Percentiles rank a stretch among this genome's conserved stretches.
phyloP scores from a whole-genome alignment of 1,140 invertebrate species.

The Bombus superbus region DNA sequence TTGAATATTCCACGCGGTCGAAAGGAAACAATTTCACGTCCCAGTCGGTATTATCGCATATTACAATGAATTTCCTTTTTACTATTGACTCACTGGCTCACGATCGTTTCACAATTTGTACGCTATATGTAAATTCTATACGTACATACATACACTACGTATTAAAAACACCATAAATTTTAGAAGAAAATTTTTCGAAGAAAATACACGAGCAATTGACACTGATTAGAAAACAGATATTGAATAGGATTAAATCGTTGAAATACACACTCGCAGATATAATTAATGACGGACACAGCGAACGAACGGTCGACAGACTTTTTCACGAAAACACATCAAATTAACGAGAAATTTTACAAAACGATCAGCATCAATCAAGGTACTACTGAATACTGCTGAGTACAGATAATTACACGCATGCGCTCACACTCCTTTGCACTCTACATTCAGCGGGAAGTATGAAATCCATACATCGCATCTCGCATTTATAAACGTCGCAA shows the following conservation, averaged over 20 bases:
- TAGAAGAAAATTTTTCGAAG: background rate
- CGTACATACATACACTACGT: background rate
- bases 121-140: background rate
- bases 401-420: slow-evolving; percentile 15
- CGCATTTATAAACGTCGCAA: background rate
- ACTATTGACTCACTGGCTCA: slow-evolving; percentile 32
- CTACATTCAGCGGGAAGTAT: background rate
- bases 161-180: background rate
- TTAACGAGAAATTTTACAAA: background rate
- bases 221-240: background rate
- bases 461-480: background rate
- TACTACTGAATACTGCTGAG: slow-evolving; percentile 40
- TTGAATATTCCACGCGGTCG: slow-evolving; percentile 33
- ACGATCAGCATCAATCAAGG: slow-evolving; percentile 8
- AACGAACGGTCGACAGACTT: slow-evolving; percentile 3
- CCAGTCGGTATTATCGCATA: slow-evolving; percentile 32
- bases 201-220: background rate
- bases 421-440: background rate
- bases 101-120: background rate
- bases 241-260: background rate
- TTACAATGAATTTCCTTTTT: slow-evolving; percentile 22
- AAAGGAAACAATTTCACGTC: background rate
- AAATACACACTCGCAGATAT: background rate
- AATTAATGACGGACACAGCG: background rate
- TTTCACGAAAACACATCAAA: slow-evolving; percentile 6